Percentiles rank a stretch among this genome's conserved stretches.
Conservation (phyloP, 2,797 vertebrate species). For the Danio tinwini region DNA sequence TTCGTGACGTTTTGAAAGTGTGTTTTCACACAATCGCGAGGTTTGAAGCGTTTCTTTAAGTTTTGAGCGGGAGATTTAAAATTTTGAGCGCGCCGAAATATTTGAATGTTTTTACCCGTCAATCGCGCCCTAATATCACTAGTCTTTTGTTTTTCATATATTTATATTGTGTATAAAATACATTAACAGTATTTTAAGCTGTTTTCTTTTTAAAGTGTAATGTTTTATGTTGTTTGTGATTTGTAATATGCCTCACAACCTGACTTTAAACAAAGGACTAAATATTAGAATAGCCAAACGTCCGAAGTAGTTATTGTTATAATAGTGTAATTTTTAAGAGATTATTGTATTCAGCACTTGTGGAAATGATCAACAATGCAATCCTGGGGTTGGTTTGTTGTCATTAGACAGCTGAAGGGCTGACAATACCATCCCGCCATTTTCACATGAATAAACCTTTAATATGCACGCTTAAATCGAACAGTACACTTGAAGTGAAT, state of each 20-base stretch:
- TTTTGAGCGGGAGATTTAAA: slow-evolving; percentile 83
- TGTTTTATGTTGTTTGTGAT: neutral
- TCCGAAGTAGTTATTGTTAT: neutral
- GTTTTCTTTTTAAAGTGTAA: neutral
- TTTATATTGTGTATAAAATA: neutral
- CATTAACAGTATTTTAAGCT: neutral
- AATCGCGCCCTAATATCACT: neutral
- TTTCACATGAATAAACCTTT: neutral
- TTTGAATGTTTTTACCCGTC: slow-evolving; percentile 54
- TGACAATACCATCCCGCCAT: slow-evolving; percentile 51
- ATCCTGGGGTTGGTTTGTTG: neutral
- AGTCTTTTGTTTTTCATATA: neutral
- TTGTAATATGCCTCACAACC: neutral
- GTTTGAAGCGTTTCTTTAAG: slow-evolving; percentile 52
- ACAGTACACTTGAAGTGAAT: too few relatives aligned
- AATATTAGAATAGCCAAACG: neutral
- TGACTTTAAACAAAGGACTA: neutral
- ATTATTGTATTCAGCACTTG: neutral
- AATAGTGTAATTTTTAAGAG: neutral
- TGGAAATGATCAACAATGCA: neutral
- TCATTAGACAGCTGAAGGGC: neutral
- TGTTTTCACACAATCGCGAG: neutral
- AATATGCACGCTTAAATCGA: neutral
- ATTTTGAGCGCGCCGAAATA: slow-evolving; percentile 64
- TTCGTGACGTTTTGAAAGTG: neutral